Evolutionary conservation across 2,888 invertebrate genomes (phyloP).

Genomic region (Tridacna gigas): DNA sequence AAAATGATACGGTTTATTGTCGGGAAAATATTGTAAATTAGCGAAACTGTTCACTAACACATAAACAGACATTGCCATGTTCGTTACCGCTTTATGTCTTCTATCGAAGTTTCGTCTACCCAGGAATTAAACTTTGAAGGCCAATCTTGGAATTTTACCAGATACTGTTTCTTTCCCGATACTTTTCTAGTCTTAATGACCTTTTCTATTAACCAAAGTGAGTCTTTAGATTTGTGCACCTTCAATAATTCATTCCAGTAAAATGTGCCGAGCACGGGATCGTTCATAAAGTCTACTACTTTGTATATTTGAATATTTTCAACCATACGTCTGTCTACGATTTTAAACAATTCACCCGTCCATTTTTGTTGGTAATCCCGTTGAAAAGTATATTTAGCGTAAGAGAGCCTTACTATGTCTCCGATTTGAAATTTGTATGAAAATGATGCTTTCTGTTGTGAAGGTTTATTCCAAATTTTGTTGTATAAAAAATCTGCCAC

Average conservation of each 20-base stretch:
- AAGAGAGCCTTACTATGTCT: slow-evolving; percentile 44
- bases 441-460: slow-evolving; percentile 12
- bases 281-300: slow-evolving; percentile 16
- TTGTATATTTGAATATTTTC: slow-evolving; percentile 21
- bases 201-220: not conserved
- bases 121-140: not conserved
- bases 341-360: slow-evolving; percentile 51
- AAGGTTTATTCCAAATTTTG: not conserved
- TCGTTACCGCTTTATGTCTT: not conserved
- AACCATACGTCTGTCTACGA: slow-evolving; percentile 23
- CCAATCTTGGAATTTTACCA: not conserved
- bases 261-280: slow-evolving; percentile 14
- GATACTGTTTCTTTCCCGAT: not conserved
- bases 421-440: slow-evolving; percentile 43
- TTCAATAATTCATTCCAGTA: slow-evolving; percentile 21
- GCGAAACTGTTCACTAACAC: slow-evolving; percentile 13
- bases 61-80: slow-evolving; percentile 5
- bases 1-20: slow-evolving; percentile 28
- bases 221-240: not conserved
- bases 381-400: slow-evolving; percentile 45
- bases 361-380: slow-evolving; percentile 57
- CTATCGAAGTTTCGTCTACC: not conserved
- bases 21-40: slow-evolving; percentile 19
- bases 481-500: not conserved
- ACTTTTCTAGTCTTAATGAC: not conserved